Percentiles rank a stretch among this genome's conserved stretches.
phyloP scores from a whole-genome alignment of 2,797 vertebrate species.

The Craterocephalus amniculus region DNA sequence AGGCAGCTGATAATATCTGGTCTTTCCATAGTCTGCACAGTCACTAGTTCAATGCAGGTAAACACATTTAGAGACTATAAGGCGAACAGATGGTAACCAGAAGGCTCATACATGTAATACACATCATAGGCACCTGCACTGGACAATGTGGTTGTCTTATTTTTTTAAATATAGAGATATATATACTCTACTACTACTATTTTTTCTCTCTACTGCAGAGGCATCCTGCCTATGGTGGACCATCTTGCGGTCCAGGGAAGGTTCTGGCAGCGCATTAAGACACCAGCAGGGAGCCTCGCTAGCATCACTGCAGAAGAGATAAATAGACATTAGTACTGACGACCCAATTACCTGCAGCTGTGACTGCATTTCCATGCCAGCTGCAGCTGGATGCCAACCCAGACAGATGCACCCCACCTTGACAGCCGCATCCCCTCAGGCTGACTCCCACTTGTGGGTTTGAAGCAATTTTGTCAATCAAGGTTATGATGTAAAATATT shows the following conservation, averaged over 20 bases:
- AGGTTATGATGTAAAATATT: neutral
- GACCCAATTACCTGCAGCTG: slow-evolving; percentile 70
- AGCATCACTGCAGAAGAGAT: slow-evolving; percentile 48
- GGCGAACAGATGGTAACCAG: slow-evolving; percentile 17
- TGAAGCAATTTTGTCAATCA: neutral
- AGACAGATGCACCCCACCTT: slow-evolving; percentile 44
- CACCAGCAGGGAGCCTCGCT: slow-evolving; percentile 36
- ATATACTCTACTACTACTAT: too few species aligned
- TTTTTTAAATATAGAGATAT: neutral
- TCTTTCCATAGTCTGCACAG: slow-evolving; percentile 5
- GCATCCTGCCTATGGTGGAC: slow-evolving; percentile 13
- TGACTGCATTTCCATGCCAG: slow-evolving; percentile 34
- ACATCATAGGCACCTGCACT: slow-evolving; percentile 9
- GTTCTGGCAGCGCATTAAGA: slow-evolving; percentile 28
- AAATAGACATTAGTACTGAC: slow-evolving; percentile 62
- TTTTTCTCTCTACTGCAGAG: neutral
- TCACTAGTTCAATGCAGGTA: neutral
- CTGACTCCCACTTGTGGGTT: slow-evolving; percentile 10
- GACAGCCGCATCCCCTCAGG: slow-evolving; percentile 2
- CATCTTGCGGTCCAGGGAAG: slow-evolving; percentile 21
- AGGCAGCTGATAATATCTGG: neutral
- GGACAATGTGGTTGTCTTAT: slow-evolving; percentile 6
- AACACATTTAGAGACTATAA: slow-evolving; percentile 1
- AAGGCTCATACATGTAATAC: slow-evolving; percentile 7
- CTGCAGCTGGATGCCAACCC: slow-evolving; percentile 42